Evolutionary conservation across 2,888 invertebrate genomes (phyloP), one percentile per base, ranked within the genome.

Genomic region (Coenonympha glycerion): DNA sequence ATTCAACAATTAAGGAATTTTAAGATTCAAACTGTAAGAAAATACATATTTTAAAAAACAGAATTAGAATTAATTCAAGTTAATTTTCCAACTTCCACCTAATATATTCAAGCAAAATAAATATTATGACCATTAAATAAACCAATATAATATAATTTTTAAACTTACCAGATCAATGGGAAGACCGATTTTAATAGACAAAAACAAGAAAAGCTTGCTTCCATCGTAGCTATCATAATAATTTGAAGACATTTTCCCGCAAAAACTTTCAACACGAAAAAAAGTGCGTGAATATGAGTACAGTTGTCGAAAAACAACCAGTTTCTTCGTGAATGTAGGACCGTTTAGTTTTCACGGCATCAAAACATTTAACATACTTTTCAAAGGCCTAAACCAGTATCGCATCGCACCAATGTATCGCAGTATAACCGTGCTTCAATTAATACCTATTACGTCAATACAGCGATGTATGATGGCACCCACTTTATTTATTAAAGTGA

Each of bases 111-210:
- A 37, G 22, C 13, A 22, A 37, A 22, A 22, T 6, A 13, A 8
- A 16, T 13, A 37, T 37, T 8, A 22, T 22, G 22, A 37, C 22
- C 4, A 11, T 1, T 18, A 18, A n/a, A 1, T 11, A 36, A 36
- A 21, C 6, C 8, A 8, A 3, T 9, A 3, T 16, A 33, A 6
- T 6, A 30, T n/a, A 30, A 1, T 19, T 39, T 6, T 5, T 28
- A 28, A 30, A 47, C 90, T 91, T 87, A 94, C 94, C 89, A 94
- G 89, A 85, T 95, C 95, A 67, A 95, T 89, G 45, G 93, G 92
- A 60, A 95, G 86, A 56, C 93, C 93, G 61, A 91, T 79, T 69
- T 88, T 85, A 63, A 90, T 90, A 24, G 93, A 89, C 53, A 95
- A 68, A 85, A 91, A 92, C 55, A 88, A 72, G 75, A 95, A 93